Evolutionary conservation across 2,888 invertebrate genomes (phyloP), one percentile per base, ranked within the genome.

Genomic region (Notodonta dromedarius): DNA sequence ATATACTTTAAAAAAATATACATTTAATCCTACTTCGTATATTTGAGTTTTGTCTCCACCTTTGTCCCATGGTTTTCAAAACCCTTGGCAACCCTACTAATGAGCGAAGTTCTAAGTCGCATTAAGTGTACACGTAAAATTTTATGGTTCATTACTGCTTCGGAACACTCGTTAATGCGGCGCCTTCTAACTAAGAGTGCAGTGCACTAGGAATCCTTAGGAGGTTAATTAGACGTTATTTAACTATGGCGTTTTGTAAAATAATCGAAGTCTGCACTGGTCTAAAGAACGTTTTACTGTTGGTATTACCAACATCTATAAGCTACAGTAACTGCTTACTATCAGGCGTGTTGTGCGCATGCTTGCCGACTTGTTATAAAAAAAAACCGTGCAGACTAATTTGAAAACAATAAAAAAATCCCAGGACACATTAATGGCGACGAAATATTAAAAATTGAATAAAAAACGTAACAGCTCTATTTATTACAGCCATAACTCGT

Each of bases 81-180:
- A 11, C 24, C 54, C 59, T 42, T 59, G 59, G 58, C 56, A 58
- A 56, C 46, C 13, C 56, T 61, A 65, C 24, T 24, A 58, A 62
- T 42, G 51, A 48, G 58, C 51, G 62, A 46, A 60, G 58, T 16
- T 11, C 51, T 51, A 7, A 24, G 14, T 58, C 51, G 58, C 59
- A 58, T 16, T 9, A 0, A 8, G 8, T 57, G 54, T 40, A 16
- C 24, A 42, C 58, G 52, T 52, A 52, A 40, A 40, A 24, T 58
- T 58, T 52, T 42, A 44, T 58, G 16, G 58, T 12, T 11, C 50
- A 52, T 52, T 58, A 24, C 50, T 57, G 16, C 52, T 58, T 50
- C 42, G 32, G 12, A 32, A 39, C 13, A 32, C 32, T 58, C 52
- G 52, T 52, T 58, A 58, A 52, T 58, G 42, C 9, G 24, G 52